A percentile compares a stretch with the other conserved stretches of the same genome.
Conservation (phyloP, 2,888 invertebrate genomes). For the Oconnorella tubifera region DNA sequence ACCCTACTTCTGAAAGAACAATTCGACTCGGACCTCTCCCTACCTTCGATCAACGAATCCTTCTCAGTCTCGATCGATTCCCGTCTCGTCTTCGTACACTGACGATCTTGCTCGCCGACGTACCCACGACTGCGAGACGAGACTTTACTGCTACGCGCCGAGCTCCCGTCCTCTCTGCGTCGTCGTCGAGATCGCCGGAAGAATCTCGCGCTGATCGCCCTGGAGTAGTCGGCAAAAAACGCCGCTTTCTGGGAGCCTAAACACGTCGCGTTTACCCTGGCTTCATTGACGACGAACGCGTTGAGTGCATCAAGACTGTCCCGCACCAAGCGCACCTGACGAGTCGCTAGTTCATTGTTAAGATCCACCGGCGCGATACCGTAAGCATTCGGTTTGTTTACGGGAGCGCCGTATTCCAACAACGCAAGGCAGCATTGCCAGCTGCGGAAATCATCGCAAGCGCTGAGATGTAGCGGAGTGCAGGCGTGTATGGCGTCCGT, state of each 20-base stretch:
- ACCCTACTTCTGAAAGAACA: background rate
- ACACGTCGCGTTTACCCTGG: background rate
- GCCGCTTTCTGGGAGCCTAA: background rate
- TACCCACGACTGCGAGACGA: background rate
- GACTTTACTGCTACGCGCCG: background rate
- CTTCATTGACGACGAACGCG: background rate
- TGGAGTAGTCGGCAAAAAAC: background rate
- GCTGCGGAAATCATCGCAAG: constrained; percentile 60
- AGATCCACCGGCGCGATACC: constrained; percentile 61
- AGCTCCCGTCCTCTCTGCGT: background rate
- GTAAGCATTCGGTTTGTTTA: constrained; percentile 57
- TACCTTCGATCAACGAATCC: background rate
- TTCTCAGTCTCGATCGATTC: background rate
- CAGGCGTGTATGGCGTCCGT: constrained; percentile 60
- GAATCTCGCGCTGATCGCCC: background rate
- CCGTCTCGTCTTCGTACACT: background rate
- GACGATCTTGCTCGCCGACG: background rate
- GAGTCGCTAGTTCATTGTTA: constrained; percentile 58
- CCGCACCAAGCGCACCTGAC: constrained; percentile 60
- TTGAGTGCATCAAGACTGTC: constrained; percentile 42
- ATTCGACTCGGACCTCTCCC: background rate
- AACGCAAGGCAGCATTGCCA: constrained; percentile 61
- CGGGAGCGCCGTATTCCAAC: constrained; percentile 59
- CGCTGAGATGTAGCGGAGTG: constrained; percentile 63
- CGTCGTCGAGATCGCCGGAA: constrained; percentile 8